Evolutionary conservation across 2,888 invertebrate species (phyloP).

Genomic region (Ophion slaviceki): DNA sequence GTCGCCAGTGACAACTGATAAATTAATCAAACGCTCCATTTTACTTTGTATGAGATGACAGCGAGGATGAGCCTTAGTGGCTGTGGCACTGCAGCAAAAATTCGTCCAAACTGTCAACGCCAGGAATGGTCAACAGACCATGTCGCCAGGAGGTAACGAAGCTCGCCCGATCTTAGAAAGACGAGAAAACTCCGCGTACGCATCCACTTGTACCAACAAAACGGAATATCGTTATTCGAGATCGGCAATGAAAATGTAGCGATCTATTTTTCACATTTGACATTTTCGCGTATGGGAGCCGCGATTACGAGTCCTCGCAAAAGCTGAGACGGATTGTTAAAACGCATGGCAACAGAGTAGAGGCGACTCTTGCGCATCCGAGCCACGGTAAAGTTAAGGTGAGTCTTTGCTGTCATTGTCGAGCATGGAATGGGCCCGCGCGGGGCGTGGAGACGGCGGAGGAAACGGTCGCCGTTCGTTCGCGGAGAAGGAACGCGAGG

Average conservation of each 20-base stretch:
- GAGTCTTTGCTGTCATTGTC: conserved; percentile 49
- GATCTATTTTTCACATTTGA: background rate
- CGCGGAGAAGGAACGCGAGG: conserved; percentile 57
- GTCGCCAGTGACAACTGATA: background rate
- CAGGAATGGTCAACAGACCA: no score
- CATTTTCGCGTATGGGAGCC: background rate
- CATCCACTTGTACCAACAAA: background rate
- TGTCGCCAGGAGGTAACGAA: no score
- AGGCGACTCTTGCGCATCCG: conserved; percentile 41
- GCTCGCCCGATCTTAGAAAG: no score
- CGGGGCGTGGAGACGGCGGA: conserved; percentile 67
- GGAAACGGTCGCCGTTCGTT: conserved; percentile 53
- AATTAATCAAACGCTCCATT: no score
- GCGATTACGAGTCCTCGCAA: conserved; percentile 25
- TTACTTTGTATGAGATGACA: no score
- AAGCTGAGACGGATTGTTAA: conserved; percentile 12
- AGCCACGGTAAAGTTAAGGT: conserved; percentile 64
- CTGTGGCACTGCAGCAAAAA: no score
- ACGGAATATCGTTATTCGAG: background rate
- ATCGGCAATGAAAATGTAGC: background rate
- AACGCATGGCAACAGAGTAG: conserved; percentile 35
- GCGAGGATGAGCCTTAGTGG: no score
- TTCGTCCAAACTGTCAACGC: no score
- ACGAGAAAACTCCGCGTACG: background rate
- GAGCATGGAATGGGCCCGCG: conserved; percentile 58